These are phyloP conservation scores for Myripristis murdjan DNA, from an alignment of 2,797 vertebrate species.

Conservation along the genomic window DNA sequence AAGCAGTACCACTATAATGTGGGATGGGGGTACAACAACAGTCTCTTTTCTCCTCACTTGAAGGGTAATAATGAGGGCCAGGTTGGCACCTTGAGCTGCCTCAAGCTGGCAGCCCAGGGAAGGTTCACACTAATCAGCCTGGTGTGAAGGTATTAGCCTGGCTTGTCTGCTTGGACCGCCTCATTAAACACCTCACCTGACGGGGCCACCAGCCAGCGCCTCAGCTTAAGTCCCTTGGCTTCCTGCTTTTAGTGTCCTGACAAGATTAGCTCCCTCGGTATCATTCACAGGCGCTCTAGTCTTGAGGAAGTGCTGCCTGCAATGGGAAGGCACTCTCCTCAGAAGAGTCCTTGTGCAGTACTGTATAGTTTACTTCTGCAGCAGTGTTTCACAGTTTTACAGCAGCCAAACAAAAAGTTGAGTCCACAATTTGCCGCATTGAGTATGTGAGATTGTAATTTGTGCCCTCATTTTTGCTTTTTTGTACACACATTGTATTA, in stretches of 20 bases:
- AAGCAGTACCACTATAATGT: constrained; percentile 13
- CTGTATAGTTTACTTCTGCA: not conserved
- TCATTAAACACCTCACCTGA: constrained; percentile 83
- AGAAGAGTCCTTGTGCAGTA: not conserved
- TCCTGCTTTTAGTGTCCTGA: constrained; percentile 33
- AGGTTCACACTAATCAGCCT: constrained; percentile 85
- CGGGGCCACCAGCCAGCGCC: constrained; percentile 63
- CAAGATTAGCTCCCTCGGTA: constrained; percentile 14
- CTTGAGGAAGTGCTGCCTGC: constrained; percentile 15
- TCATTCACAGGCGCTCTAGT: constrained; percentile 19
- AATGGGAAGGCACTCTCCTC: constrained; percentile 5
- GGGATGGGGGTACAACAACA: not conserved
- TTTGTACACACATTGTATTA: not conserved
- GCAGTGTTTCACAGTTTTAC: not conserved
- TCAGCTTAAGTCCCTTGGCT: constrained; percentile 52
- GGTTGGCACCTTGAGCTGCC: constrained; percentile 65
- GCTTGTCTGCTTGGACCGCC: constrained; percentile 68
- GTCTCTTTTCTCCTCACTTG: constrained; percentile 36
- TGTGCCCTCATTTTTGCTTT: too few species aligned
- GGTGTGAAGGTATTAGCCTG: constrained; percentile 81
- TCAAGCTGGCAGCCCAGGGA: constrained; percentile 60
- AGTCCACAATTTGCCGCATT: too few species aligned
- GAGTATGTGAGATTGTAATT: too few species aligned
- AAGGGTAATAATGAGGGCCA: constrained; percentile 78
- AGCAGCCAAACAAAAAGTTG: too few species aligned